Percentiles rank a stretch among this genome's conserved stretches.
These are phyloP conservation scores for Trilocha varians DNA, from an alignment of 2,888 invertebrate species.

Conservation along the genomic window DNA sequence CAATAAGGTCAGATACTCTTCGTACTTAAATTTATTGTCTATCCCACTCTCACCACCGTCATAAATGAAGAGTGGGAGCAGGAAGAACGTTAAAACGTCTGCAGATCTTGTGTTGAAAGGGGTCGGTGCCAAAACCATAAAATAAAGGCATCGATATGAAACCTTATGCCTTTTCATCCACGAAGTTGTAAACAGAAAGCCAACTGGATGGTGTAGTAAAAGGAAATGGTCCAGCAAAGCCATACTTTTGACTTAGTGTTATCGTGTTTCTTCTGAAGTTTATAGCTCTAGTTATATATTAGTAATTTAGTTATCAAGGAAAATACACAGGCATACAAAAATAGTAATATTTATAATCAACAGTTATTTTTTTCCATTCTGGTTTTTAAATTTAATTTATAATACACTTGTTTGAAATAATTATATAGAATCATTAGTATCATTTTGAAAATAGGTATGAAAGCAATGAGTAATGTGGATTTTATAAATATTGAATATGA, in stretches of 20 bases:
- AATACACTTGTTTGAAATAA: too few species aligned
- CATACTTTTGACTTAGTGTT: not conserved
- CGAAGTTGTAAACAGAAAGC: not conserved
- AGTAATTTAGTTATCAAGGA: too few species aligned
- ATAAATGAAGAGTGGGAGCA: not conserved
- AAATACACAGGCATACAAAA: too few species aligned
- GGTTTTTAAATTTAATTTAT: too few species aligned
- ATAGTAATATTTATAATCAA: too few species aligned
- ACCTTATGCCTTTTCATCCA: not conserved
- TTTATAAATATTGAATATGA: too few species aligned
- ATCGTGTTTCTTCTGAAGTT: not conserved
- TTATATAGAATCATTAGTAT: too few species aligned
- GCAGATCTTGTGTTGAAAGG: not conserved
- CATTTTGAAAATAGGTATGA: too few species aligned
- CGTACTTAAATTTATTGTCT: not conserved
- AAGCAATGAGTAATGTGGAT: too few species aligned
- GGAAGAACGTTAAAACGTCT: not conserved
- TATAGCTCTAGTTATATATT: too few species aligned
- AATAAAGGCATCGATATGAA: not conserved
- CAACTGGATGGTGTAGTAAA: not conserved
- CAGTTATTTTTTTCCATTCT: too few species aligned
- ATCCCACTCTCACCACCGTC: not conserved
- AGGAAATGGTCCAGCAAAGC: not conserved
- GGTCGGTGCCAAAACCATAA: not conserved
- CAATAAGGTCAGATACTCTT: not conserved